Base-by-base conservation (phyloP, 2,113 vertebrate genomes). In the Cygnus atratus region DNA sequence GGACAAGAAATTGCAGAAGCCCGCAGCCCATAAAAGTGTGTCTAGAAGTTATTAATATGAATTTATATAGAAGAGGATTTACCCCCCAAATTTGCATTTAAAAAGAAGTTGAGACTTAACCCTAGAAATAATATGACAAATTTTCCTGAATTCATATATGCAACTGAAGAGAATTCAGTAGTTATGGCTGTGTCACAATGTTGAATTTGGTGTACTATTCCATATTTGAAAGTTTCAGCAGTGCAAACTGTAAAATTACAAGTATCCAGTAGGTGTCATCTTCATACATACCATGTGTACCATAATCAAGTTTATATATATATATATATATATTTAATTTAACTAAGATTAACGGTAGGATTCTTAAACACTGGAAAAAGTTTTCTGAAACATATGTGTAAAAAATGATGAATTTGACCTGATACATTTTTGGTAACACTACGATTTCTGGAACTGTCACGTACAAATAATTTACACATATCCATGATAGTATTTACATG, bases 221-320 rank as follows among this genome's bases (percentile, higher is more conserved):
- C 18, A 5, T 17, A n/a, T 35, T 33, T 55, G 39, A 83, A 88
- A 41, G 33, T 29, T 41, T 3, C 46, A 46, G 37, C 5, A 72
- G 29, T 13, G 6, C 39, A 65, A 92, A 78, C 13, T 72, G 93
- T 73, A 93, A 84, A 84, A 83, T 62, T 13, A n/a, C 65, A 88
- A 50, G 29, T 37, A 65, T 41, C 88, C 94, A 86, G 92, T 21
- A 93, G 93, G 72, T 95, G 90, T 96, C 86, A 75, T 74, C 88
- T 84, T 84, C 77, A 58, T 65, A 46, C 62, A 41, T 48, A 14
- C 11, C 14, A 11, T 7, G 10, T 29, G 3, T 5, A 48, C 22
- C 39, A 88, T 25, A 76, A 62, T 57, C 7, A n/a, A 25, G 26
- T 18, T 48, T 48, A 21, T 21, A 48, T 48, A 48, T 48, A 48